phyloP scores from a whole-genome alignment of 2,888 invertebrate genomes.

The Brachypterus glaber region DNA sequence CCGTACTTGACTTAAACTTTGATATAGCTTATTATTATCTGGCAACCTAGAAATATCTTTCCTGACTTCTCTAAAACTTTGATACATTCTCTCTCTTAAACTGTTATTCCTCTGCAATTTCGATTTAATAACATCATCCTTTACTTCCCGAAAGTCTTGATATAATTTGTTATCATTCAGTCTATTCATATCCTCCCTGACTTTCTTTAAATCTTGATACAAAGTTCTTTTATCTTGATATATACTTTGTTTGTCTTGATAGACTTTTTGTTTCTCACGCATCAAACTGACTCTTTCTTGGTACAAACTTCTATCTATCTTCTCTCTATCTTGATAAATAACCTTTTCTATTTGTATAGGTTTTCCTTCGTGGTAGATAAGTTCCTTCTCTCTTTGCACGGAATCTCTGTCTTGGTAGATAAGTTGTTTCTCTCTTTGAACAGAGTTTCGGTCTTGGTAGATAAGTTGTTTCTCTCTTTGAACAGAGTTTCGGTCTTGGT shows the following conservation, averaged over 20 bases:
- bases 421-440: too few relatives aligned
- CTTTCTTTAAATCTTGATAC: slow-evolving; percentile 1
- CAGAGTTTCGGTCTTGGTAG: too few relatives aligned
- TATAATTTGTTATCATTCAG: slow-evolving; percentile 4
- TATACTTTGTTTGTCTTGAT: slow-evolving; percentile 1
- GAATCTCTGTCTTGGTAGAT: too few relatives aligned
- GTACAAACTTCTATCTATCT: too few relatives aligned
- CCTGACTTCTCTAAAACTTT: slow-evolving; percentile 1
- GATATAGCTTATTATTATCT: background rate
- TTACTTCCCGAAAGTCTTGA: slow-evolving; percentile 7
- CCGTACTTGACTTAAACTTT: background rate
- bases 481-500: background rate
- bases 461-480: background rate
- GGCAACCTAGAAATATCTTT: background rate
- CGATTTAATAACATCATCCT: background rate
- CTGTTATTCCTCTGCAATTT: slow-evolving; percentile 7
- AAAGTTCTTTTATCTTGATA: background rate
- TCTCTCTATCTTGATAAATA: too few relatives aligned
- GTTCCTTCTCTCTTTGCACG: too few relatives aligned
- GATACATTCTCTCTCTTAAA: slow-evolving; percentile 1
- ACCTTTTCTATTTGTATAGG: too few relatives aligned
- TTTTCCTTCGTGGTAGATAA: too few relatives aligned
- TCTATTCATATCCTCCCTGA: slow-evolving; percentile 7
- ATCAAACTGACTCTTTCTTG: background rate
- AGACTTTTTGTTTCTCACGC: background rate